Base-by-base conservation (phyloP, 2,797 vertebrate species). In the Erpetoichthys calabaricus region DNA sequence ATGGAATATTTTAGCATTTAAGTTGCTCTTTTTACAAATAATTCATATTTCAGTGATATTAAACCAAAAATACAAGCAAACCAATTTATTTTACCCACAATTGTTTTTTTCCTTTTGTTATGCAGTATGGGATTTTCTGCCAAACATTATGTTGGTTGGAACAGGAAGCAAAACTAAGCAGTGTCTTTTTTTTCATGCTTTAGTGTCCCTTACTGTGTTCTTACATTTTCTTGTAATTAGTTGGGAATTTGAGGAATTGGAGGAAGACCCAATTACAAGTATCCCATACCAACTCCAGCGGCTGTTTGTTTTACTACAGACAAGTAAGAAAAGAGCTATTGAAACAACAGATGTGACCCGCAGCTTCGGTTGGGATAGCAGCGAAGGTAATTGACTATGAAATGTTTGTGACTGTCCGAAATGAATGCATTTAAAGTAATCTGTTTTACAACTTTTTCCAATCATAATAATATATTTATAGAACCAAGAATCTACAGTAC, bases 281-380 rank as follows among this genome's bases (percentile, higher is more conserved):
- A 99, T 99, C 65, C 96, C 96, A 3, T 95, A 89, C 74, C 96
- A 99, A 75, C 87, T 99, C 68, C 95, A 99, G 68, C 89, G 96
- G 59, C 85, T 99, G 56, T 99, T 99, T 80, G 89, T 99, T 72
- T 81, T 97, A 65, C 82, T 99, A 65, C 95, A 99, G 77, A 99
- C 93, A 4, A 99, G 95, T 78, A 97, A 94, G 80, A 98, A 98
- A 74, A 90, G 94, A 67, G 94, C 96, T 4, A 96, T 99, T 64
- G 95, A 99, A 81, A 99, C 95, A 63, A 99, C 96, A 46, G 96
- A 99, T 50, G 94, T 99, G 64, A 99, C 96, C 0, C 81, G 94
- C 53, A 99, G 96, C 77, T 99, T 99, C 62, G 96, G 96, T 66
- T 99, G 96, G 96, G 96, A 99, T 77, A 99, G 96, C 72, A 99